Conservation (phyloP, 2,888 invertebrate genomes). For the Drosophila multiciliata region DNA sequence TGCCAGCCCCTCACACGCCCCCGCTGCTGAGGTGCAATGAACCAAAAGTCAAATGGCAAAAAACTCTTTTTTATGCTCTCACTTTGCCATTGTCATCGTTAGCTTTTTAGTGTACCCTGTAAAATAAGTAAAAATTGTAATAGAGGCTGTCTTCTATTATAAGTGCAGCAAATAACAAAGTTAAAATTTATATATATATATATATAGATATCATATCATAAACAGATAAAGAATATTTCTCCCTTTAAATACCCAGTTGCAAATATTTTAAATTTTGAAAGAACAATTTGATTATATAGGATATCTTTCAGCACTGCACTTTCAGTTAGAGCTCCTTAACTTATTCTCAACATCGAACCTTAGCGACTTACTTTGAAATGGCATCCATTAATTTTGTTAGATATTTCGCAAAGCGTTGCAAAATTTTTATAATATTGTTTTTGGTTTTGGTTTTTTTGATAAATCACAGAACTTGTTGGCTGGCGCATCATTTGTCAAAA, state of each 20-base stretch:
- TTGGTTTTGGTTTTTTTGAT: slow-evolving; percentile 50
- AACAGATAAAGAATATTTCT: neutral
- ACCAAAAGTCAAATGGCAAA: slow-evolving; percentile 25
- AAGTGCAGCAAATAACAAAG: neutral
- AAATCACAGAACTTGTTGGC: slow-evolving; percentile 61
- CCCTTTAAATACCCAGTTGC: neutral
- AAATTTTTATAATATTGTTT: slow-evolving; percentile 38
- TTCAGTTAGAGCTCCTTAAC: no score
- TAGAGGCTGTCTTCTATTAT: neutral
- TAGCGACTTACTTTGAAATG: slow-evolving; percentile 30
- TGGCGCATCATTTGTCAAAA: slow-evolving; percentile 69
- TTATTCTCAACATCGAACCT: neutral
- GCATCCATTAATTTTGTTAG: slow-evolving; percentile 53
- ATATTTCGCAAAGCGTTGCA: slow-evolving; percentile 59
- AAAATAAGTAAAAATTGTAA: accelerated
- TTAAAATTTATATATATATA: neutral
- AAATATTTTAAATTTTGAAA: neutral
- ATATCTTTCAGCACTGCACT: neutral
- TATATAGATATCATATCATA: neutral
- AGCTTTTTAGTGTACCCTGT: slow-evolving; percentile 12
- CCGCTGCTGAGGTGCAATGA: slow-evolving; percentile 47
- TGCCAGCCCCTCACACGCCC: slow-evolving; percentile 1
- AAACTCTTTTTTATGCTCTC: slow-evolving; percentile 43
- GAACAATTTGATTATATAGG: neutral
- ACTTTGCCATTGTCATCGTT: slow-evolving; percentile 20